Percentiles rank a stretch among this genome's conserved stretches.
Evolutionary conservation across 2,888 invertebrate species (phyloP).

Genomic region (Ferdinandea cuprea): DNA sequence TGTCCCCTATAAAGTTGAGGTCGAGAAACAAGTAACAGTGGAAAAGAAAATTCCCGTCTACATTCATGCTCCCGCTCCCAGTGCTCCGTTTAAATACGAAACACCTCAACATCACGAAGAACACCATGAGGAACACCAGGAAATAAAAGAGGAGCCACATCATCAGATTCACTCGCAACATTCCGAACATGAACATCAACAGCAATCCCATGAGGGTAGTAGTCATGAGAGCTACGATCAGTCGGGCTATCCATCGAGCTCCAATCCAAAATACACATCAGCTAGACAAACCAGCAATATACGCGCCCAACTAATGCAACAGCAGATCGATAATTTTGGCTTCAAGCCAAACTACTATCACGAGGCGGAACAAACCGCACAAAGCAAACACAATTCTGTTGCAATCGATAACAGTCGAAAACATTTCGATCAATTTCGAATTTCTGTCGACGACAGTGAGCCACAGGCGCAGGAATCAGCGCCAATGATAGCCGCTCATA

Average conservation of each 20-base stretch:
- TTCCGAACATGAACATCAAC: constrained; percentile 1
- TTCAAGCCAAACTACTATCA: constrained; percentile 67
- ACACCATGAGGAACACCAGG: constrained; percentile 44
- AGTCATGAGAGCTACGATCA: constrained; percentile 73
- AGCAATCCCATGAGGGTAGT: constrained; percentile 68
- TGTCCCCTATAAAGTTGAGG: constrained; percentile 80
- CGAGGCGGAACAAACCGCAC: constrained; percentile 75
- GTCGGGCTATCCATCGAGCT: constrained; percentile 75
- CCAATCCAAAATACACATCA: constrained; percentile 69
- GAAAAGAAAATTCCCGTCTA: constrained; percentile 83
- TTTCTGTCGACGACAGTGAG: constrained; percentile 67
- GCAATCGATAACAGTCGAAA: constrained; percentile 38
- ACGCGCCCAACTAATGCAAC: constrained; percentile 62
- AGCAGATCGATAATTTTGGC: constrained; percentile 77
- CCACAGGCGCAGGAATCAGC: constrained; percentile 77
- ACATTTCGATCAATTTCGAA: constrained; percentile 80
- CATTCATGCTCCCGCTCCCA: constrained; percentile 75
- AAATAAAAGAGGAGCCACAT: constrained; percentile 50
- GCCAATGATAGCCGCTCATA: constrained; percentile 75
- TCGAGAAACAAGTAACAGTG: constrained; percentile 81
- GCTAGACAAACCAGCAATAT: constrained; percentile 30
- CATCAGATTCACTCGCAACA: constrained; percentile 70
- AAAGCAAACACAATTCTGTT: constrained; percentile 72
- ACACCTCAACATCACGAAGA: constrained; percentile 54
- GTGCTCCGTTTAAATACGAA: constrained; percentile 81